phyloP scores from a whole-genome alignment of 2,888 invertebrate genomes.

The Dasypogon diadema region DNA sequence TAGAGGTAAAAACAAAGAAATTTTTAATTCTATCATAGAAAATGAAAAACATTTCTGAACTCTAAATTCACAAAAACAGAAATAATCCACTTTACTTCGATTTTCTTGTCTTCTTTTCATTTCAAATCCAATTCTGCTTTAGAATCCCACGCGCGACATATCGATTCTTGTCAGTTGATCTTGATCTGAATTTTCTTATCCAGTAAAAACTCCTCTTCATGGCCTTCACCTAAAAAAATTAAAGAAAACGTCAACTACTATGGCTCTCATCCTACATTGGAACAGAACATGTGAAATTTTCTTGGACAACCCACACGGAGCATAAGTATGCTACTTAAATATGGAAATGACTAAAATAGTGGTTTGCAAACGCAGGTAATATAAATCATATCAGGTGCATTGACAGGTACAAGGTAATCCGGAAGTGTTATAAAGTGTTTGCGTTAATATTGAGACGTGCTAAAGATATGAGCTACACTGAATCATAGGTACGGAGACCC shows the following conservation, averaged over 20 bases:
- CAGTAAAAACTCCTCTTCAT: constrained; percentile 4
- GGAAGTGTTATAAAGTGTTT: neutral
- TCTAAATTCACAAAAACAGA: neutral
- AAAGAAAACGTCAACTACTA: constrained; percentile 21
- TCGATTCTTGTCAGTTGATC: neutral
- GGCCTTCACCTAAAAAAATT: constrained; percentile 29
- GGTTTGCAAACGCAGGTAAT: neutral
- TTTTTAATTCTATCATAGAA: neutral
- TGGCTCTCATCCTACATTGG: neutral
- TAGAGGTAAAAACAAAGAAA: neutral
- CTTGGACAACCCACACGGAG: neutral
- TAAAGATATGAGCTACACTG: no score
- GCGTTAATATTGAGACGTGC: no score
- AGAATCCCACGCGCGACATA: neutral
- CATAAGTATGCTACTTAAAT: neutral
- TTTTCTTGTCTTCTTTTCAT: neutral
- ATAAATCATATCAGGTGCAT: neutral
- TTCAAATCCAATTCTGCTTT: neutral
- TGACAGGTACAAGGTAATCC: neutral
- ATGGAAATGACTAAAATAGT: neutral
- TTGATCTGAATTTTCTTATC: constrained; percentile 28
- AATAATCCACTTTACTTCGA: neutral
- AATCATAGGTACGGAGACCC: no score
- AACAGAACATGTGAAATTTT: neutral
- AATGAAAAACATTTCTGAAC: neutral